phyloP scores from a whole-genome alignment of 2,797 vertebrate genomes.

The Enteromius argenteus region DNA sequence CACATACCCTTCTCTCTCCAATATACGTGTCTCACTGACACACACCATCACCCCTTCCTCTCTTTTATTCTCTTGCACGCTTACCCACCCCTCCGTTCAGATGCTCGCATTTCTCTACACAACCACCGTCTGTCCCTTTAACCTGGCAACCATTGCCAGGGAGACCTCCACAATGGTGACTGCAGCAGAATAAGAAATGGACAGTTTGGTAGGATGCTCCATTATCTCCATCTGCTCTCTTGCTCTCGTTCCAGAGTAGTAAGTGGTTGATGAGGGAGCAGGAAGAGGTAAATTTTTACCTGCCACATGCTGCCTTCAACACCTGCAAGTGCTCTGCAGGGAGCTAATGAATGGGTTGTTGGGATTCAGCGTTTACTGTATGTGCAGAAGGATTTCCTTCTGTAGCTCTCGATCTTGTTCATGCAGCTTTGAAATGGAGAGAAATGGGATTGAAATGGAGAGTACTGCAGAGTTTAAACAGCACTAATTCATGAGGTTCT shows the following conservation, averaged over 20 bases:
- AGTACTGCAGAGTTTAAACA: not conserved
- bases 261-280: conserved; percentile 45
- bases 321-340: conserved; percentile 34
- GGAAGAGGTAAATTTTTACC: conserved; percentile 42
- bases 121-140: conserved; percentile 36
- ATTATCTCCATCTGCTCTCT: conserved; percentile 49
- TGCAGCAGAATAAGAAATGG: conserved; percentile 41
- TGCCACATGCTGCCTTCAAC: conserved; percentile 38
- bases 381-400: not conserved
- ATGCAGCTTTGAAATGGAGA: not conserved
- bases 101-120: conserved; percentile 35
- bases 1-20: conserved; percentile 62
- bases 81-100: conserved; percentile 5
- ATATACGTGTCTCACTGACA: conserved; percentile 57
- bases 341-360: conserved; percentile 32
- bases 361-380: conserved; percentile 15
- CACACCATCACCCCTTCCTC: conserved; percentile 12
- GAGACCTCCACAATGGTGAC: conserved; percentile 44
- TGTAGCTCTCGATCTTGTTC: not conserved
- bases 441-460: not conserved
- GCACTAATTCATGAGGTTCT: not conserved
- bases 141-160: conserved; percentile 40
- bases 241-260: conserved; percentile 18
- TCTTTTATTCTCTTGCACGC: conserved; percentile 21
- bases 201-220: conserved; percentile 26